Conservation (phyloP, 2,113 vertebrate genomes). For the Tragelaphus imberbis region DNA sequence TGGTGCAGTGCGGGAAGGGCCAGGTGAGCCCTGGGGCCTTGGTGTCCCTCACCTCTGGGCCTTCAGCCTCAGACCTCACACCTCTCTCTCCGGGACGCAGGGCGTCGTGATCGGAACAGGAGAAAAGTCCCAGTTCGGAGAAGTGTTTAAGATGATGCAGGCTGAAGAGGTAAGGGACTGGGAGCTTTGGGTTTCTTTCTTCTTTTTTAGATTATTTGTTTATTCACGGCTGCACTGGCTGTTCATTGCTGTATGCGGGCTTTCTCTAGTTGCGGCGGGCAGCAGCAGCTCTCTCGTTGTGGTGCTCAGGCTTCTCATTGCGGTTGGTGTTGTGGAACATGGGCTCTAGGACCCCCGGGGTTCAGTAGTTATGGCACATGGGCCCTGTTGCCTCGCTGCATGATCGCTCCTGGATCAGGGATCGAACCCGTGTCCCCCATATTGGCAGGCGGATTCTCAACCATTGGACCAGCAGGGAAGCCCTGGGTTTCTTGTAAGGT, state of each 20-base stretch:
- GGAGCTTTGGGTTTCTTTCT: not conserved
- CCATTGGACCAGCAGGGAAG: not conserved
- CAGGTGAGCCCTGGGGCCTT: conserved; percentile 71
- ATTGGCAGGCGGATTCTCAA: not conserved
- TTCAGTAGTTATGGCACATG: not conserved
- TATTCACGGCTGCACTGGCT: not conserved
- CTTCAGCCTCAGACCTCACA: fast-evolving
- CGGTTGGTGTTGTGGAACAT: fast-evolving
- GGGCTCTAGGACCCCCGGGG: not conserved
- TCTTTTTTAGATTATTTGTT: not conserved
- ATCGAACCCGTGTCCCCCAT: not conserved
- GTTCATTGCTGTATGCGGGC: not conserved
- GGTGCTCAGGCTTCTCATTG: not conserved
- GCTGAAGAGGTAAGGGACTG: conserved; percentile 80
- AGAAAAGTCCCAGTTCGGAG: conserved; percentile 85
- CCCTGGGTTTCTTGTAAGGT: not conserved
- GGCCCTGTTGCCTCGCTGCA: not conserved
- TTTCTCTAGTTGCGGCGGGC: not conserved
- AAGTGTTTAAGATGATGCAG: conserved; percentile 89
- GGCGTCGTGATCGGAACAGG: conserved; percentile 84
- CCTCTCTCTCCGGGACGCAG: conserved; percentile 55
- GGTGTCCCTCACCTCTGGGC: not conserved
- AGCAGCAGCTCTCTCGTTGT: not conserved
- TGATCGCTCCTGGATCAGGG: not conserved
- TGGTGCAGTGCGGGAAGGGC: conserved; percentile 82